Evolutionary conservation across 2,888 invertebrate species (phyloP).

Genomic region (Caenorhabditis imperialis): DNA sequence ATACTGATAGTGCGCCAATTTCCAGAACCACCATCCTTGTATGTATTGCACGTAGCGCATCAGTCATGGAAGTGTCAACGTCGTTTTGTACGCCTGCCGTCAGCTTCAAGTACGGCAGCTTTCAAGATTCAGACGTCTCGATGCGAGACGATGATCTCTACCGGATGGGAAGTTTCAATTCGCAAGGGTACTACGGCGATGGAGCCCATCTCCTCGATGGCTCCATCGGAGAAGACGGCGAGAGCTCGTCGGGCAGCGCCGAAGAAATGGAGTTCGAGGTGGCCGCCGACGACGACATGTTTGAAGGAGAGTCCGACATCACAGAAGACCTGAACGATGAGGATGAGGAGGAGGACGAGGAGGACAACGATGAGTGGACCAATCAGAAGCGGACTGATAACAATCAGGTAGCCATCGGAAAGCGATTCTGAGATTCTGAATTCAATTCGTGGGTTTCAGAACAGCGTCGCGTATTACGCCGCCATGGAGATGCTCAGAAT

Average conservation of each 20-base stretch:
- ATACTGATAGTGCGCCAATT: too few relatives aligned
- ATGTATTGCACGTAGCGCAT: constrained; percentile 55
- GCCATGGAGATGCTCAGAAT: constrained; percentile 73
- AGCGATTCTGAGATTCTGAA: too few relatives aligned
- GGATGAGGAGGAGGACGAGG: constrained; percentile 42
- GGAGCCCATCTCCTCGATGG: constrained; percentile 41
- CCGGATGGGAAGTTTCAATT: constrained; percentile 48
- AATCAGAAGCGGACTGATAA: constrained; percentile 52
- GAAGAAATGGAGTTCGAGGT: not conserved
- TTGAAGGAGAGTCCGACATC: constrained; percentile 38
- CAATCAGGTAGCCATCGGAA: constrained; percentile 38
- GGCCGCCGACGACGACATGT: constrained; percentile 15
- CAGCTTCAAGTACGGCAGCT: constrained; percentile 57
- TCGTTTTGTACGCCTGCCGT: constrained; percentile 50
- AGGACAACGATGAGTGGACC: constrained; percentile 56
- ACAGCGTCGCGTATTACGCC: constrained; percentile 56
- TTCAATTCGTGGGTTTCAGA: too few relatives aligned
- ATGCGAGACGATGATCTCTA: constrained; percentile 51
- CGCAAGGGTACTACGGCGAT: constrained; percentile 42
- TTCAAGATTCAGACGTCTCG: constrained; percentile 39
- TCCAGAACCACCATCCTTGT: too few relatives aligned
- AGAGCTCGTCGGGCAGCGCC: constrained; percentile 28
- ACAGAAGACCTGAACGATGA: constrained; percentile 40
- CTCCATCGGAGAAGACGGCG: constrained; percentile 54
- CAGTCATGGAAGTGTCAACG: constrained; percentile 55